Conservation (phyloP, 2,888 invertebrate genomes). For the Conops quadrifasciatus region DNA sequence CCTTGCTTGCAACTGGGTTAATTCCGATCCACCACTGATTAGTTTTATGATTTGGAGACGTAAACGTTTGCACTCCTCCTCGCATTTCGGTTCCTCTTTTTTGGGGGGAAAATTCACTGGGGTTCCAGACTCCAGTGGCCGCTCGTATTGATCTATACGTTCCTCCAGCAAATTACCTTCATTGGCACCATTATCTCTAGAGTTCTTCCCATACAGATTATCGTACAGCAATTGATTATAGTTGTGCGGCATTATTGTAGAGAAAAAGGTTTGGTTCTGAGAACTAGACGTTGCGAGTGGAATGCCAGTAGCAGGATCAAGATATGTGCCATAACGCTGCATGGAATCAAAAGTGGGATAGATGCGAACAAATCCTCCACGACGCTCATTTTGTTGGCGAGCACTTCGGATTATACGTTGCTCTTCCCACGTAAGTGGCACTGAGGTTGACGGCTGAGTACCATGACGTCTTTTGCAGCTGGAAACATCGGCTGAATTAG, state of each 20-base stretch:
- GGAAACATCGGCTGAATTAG: slow-evolving; percentile 75
- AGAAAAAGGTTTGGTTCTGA: slow-evolving; percentile 68
- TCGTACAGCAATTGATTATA: slow-evolving; percentile 80
- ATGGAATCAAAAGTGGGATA: slow-evolving; percentile 91
- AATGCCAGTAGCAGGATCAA: slow-evolving; percentile 79
- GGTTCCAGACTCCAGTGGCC: slow-evolving; percentile 56
- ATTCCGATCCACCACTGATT: slow-evolving; percentile 71
- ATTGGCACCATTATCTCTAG: slow-evolving; percentile 41
- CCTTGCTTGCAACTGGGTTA: slow-evolving; percentile 74
- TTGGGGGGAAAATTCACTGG: slow-evolving; percentile 58
- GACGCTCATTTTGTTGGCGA: slow-evolving; percentile 80
- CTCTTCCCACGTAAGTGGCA: slow-evolving; percentile 77
- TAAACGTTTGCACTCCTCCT: slow-evolving; percentile 58
- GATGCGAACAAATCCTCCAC: slow-evolving; percentile 89
- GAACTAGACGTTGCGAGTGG: slow-evolving; percentile 74
- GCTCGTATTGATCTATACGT: slow-evolving; percentile 67
- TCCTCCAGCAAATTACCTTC: slow-evolving; percentile 57
- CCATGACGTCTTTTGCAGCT: slow-evolving; percentile 7
- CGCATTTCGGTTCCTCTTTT: slow-evolving; percentile 61
- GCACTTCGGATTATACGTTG: slow-evolving; percentile 77
- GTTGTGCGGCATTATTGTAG: slow-evolving; percentile 73
- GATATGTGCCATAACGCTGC: slow-evolving; percentile 81
- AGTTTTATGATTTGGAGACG: slow-evolving; percentile 65
- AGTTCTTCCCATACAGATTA: slow-evolving; percentile 74
- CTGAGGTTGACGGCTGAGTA: neutral